These are phyloP conservation scores for Limnephilus marmoratus DNA, from an alignment of 2,888 invertebrate species.

Conservation along the genomic window DNA sequence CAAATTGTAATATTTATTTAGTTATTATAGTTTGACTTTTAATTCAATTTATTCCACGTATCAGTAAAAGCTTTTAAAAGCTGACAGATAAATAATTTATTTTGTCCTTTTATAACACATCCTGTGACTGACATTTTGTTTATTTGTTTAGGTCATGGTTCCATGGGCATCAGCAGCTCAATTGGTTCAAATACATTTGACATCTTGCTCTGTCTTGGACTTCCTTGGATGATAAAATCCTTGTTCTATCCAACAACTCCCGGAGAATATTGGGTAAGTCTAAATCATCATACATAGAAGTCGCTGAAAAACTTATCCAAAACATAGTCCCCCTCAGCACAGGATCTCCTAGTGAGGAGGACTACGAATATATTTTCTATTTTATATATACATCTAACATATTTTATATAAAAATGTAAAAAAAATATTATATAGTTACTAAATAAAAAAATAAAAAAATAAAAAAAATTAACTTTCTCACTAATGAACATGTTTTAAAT, in stretches of 20 bases:
- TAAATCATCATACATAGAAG: not conserved
- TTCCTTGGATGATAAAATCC: conserved; percentile 87
- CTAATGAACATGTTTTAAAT: not conserved
- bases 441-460: too few relatives aligned
- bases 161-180: conserved; percentile 89
- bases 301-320: too few relatives aligned
- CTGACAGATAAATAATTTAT: not conserved
- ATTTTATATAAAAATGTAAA: too few relatives aligned
- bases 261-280: conserved; percentile 77
- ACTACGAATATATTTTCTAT: too few relatives aligned
- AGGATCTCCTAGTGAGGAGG: too few relatives aligned
- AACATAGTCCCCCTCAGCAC: too few relatives aligned
- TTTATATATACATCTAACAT: too few relatives aligned
- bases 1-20: too few relatives aligned
- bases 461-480: not conserved
- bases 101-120: not conserved
- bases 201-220: conserved; percentile 85
- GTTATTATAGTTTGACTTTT: too few relatives aligned
- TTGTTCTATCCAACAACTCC: conserved; percentile 79
- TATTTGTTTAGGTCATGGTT: conserved; percentile 79
- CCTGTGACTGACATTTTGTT: not conserved
- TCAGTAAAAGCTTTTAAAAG: too few relatives aligned
- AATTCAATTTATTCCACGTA: too few relatives aligned
- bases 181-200: conserved; percentile 91
- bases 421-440: too few relatives aligned